A percentile compares a stretch with the other conserved stretches of the same genome.
phyloP scores from a whole-genome alignment of 2,797 vertebrate species.

The Staurois parvus region DNA sequence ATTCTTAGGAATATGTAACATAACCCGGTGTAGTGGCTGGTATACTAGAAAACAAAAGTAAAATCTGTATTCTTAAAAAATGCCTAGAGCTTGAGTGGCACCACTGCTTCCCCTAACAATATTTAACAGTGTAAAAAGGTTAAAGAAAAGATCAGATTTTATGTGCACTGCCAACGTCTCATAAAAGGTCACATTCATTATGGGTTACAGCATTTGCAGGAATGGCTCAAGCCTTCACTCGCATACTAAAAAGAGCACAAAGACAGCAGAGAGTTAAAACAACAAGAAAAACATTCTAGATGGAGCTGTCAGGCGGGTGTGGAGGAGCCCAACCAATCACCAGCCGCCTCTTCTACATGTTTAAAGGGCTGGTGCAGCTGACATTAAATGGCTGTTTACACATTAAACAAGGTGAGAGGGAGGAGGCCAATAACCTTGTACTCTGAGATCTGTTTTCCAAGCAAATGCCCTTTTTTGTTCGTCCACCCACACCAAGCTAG shows the following conservation, averaged over 20 bases:
- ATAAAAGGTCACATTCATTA: not conserved
- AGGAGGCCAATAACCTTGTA: constrained; percentile 56
- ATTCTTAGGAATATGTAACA: no score
- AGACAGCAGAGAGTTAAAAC: constrained; percentile 13
- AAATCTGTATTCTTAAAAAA: no score
- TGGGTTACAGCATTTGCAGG: not conserved
- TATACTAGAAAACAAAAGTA: no score
- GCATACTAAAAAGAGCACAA: not conserved
- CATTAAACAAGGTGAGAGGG: constrained; percentile 58
- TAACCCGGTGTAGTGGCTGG: no score
- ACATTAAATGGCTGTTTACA: constrained; percentile 59
- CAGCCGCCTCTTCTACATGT: not conserved
- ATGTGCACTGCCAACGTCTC: not conserved
- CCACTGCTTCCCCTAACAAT: no score
- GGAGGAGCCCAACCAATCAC: constrained; percentile 34
- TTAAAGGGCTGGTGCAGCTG: constrained; percentile 50
- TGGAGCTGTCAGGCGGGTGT: constrained; percentile 42
- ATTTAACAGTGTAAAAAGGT: not conserved
- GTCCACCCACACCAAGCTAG: no score
- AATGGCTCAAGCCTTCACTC: not conserved
- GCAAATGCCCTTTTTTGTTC: not conserved
- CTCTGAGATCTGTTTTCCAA: constrained; percentile 18
- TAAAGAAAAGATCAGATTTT: not conserved
- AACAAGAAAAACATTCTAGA: constrained; percentile 34
- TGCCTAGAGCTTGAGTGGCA: no score